These are phyloP conservation scores for Poicephalus meyeri DNA, from an alignment of 2,113 vertebrate genomes.

Conservation along the genomic window DNA sequence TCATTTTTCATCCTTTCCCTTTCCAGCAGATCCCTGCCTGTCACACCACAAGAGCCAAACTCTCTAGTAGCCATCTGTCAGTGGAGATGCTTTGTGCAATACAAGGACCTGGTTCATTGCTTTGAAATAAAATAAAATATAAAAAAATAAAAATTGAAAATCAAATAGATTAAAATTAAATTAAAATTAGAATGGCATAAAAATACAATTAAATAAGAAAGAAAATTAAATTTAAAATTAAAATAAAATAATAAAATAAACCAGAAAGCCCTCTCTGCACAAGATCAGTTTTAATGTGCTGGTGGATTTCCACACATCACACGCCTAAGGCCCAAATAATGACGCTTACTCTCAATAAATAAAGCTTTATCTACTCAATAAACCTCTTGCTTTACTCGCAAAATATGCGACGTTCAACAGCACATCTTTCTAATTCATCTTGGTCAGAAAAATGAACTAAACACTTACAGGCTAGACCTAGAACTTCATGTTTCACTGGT, in stretches of 20 bases:
- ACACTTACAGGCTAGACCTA: background rate
- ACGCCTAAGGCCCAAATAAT: constrained; percentile 3
- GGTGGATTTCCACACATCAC: background rate
- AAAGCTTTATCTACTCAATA: background rate
- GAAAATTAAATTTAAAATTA: background rate
- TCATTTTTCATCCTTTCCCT: background rate
- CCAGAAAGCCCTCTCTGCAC: background rate
- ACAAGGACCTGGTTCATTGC: background rate
- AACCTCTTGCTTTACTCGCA: constrained; percentile 4
- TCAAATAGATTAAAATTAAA: background rate
- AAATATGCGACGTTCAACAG: background rate
- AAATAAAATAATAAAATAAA: background rate
- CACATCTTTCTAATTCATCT: background rate
- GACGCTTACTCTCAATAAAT: background rate
- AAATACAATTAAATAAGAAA: background rate
- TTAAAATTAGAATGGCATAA: background rate
- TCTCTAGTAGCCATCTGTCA: too few species aligned
- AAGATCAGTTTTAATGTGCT: background rate
- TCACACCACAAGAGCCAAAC: background rate
- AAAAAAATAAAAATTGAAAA: background rate
- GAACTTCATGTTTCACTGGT: background rate
- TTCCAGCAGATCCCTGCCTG: background rate
- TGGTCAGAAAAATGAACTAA: background rate
- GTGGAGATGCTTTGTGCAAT: background rate
- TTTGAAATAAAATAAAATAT: background rate